These are phyloP conservation scores for Callimorpha dominula DNA, from an alignment of 2,888 invertebrate genomes.

Conservation along the genomic window DNA sequence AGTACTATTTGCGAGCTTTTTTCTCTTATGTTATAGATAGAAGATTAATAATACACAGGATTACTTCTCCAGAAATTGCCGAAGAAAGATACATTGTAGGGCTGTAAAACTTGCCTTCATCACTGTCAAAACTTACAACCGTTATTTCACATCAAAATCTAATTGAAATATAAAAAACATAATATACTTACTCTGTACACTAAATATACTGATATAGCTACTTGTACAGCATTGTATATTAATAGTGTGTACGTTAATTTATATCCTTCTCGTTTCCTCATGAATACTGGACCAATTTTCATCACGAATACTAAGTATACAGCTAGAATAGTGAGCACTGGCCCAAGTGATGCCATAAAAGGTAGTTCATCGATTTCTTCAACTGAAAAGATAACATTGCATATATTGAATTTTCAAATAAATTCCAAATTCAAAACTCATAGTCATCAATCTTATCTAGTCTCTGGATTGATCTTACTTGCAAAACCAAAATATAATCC, in stretches of 20 bases:
- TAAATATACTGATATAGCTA: slow-evolving; percentile 93
- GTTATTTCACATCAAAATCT: background rate
- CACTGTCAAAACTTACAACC: too few species aligned
- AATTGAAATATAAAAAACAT: background rate
- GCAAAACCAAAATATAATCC: too few species aligned
- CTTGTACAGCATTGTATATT: slow-evolving; percentile 95
- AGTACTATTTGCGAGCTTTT: too few species aligned
- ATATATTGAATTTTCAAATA: background rate
- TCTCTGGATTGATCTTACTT: background rate
- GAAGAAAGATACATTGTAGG: too few species aligned
- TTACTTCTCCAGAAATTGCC: too few species aligned
- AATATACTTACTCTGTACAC: slow-evolving; percentile 90
- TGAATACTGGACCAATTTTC: slow-evolving; percentile 92
- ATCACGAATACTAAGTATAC: slow-evolving; percentile 91
- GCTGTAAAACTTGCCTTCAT: too few species aligned
- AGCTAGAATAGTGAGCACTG: slow-evolving; percentile 90
- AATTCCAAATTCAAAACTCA: background rate
- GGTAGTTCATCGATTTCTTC: slow-evolving; percentile 90
- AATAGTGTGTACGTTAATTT: slow-evolving; percentile 91
- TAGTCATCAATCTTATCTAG: background rate
- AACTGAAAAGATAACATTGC: slow-evolving; percentile 55
- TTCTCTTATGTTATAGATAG: too few species aligned
- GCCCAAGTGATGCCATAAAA: slow-evolving; percentile 91
- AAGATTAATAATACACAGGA: too few species aligned
- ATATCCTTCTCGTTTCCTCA: slow-evolving; percentile 94